These are phyloP conservation scores for Drosophila arizonae DNA, from an alignment of 1,140 invertebrate genomes.

Conservation along the genomic window DNA sequence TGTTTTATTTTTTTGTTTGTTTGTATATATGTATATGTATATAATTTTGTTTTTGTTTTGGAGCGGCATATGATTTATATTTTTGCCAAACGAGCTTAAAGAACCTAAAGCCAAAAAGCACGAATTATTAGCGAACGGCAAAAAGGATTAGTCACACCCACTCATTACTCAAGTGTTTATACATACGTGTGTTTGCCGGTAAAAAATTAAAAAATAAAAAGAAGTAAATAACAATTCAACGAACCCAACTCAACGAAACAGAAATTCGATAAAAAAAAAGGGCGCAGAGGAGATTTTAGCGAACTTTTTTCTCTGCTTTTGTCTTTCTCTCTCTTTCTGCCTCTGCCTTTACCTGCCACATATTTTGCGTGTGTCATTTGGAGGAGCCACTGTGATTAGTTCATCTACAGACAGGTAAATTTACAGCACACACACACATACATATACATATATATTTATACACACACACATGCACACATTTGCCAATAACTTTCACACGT, in stretches of 20 bases:
- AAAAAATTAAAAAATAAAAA: slow-evolving; percentile 20
- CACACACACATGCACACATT: neutral
- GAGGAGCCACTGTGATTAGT: slow-evolving; percentile 38
- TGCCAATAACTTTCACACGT: slow-evolving; percentile 46
- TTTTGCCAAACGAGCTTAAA: slow-evolving; percentile 38
- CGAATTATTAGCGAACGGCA: slow-evolving; percentile 12
- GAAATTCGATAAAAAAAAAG: slow-evolving; percentile 17
- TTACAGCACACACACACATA: slow-evolving; percentile 5
- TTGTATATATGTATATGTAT: slow-evolving; percentile 9
- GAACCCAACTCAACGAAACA: slow-evolving; percentile 37
- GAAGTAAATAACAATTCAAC: slow-evolving; percentile 16
- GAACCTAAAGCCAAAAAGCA: slow-evolving; percentile 14
- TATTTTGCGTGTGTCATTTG: slow-evolving; percentile 24
- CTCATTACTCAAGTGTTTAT: slow-evolving; percentile 38
- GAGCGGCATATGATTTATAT: slow-evolving; percentile 41
- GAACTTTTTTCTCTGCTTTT: slow-evolving; percentile 8
- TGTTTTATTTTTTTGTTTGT: slow-evolving; percentile 40
- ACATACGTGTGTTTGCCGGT: slow-evolving; percentile 56
- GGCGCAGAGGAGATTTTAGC: slow-evolving; percentile 22
- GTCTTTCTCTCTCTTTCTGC: neutral
- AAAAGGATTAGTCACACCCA: slow-evolving; percentile 67
- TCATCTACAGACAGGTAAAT: slow-evolving; percentile 34
- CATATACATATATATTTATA: neutral
- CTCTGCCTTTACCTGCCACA: neutral
- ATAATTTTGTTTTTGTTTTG: slow-evolving; percentile 28